phyloP scores from a whole-genome alignment of 2,888 invertebrate genomes.

The Dynastes grantii region DNA sequence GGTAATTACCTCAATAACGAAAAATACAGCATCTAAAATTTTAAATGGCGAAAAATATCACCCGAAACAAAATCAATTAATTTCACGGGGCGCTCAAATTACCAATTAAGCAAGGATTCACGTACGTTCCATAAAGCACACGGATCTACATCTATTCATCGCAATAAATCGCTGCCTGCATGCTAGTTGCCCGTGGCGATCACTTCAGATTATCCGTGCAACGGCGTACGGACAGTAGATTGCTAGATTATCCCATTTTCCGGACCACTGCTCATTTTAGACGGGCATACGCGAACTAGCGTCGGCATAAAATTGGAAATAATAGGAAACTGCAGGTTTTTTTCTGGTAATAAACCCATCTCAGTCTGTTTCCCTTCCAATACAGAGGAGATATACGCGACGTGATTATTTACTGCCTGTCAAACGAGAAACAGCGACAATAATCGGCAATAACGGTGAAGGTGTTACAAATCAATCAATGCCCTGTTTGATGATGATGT shows the following conservation, averaged over 20 bases:
- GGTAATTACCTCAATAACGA: too few relatives aligned
- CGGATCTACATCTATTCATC: neutral
- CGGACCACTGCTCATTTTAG: conserved; percentile 19
- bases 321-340: conserved; percentile 11
- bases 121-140: neutral
- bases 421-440: too few relatives aligned
- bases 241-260: conserved; percentile 40
- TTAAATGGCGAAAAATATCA: too few relatives aligned
- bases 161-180: conserved; percentile 20
- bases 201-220: conserved; percentile 38
- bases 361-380: too few relatives aligned
- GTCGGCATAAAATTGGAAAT: conserved; percentile 26
- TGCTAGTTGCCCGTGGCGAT: conserved; percentile 17
- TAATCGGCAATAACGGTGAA: too few relatives aligned
- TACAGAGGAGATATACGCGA: too few relatives aligned
- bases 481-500: too few relatives aligned
- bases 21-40: too few relatives aligned
- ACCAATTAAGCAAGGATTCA: conserved; percentile 20
- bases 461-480: too few relatives aligned
- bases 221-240: conserved; percentile 21
- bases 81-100: neutral
- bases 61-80: neutral
- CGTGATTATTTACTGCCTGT: too few relatives aligned
- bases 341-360: neutral
- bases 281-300: conserved; percentile 4